A percentile compares a stretch with the other conserved stretches of the same genome.
phyloP scores from a whole-genome alignment of 92 coral and sea anemone species.

The Bergia sp. region DNA sequence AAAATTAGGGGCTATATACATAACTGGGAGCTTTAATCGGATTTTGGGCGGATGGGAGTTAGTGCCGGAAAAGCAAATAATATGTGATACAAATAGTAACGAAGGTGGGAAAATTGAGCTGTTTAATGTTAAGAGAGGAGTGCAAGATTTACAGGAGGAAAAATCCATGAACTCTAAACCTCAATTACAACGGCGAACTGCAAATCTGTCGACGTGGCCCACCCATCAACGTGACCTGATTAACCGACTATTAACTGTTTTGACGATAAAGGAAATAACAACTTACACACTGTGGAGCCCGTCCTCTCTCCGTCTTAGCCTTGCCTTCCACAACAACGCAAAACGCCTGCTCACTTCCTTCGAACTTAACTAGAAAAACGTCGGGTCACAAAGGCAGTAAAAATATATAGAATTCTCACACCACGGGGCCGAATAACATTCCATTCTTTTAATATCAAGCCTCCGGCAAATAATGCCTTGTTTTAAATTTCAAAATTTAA shows the following conservation, averaged over 20 bases:
- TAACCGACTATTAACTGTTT: background rate
- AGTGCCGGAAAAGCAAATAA: background rate
- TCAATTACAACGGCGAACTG: background rate
- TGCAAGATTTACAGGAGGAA: no score
- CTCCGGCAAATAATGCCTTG: background rate
- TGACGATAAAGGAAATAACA: background rate
- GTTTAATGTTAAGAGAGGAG: background rate
- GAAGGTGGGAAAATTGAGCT: background rate
- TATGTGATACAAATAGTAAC: background rate
- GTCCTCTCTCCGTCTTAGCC: background rate
- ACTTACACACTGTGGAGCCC: background rate
- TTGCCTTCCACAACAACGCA: background rate
- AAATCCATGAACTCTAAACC: background rate
- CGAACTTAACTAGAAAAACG: background rate
- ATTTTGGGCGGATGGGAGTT: background rate
- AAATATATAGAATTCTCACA: constrained; percentile 27
- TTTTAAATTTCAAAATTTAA: background rate
- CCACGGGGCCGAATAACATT: constrained; percentile 14
- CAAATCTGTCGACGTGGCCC: background rate
- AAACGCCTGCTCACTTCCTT: background rate
- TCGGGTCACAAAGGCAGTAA: background rate
- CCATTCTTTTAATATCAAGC: constrained; percentile 2
- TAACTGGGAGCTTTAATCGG: background rate
- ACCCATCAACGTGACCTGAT: background rate
- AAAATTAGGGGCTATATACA: background rate